Base-by-base conservation (phyloP, 1,140 invertebrate species). In the Chironomus striatipennis region DNA sequence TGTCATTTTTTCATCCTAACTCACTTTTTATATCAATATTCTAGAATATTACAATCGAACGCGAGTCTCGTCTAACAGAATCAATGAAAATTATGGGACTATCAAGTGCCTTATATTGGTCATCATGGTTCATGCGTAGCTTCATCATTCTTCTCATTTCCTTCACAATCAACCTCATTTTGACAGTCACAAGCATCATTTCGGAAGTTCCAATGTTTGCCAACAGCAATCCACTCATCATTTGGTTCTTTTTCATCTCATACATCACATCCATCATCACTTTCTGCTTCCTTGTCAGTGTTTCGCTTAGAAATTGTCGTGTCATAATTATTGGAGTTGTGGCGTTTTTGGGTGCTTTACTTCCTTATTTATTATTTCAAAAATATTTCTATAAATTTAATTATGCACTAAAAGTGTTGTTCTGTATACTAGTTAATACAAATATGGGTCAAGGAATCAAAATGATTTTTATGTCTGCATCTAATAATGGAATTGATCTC, bases 71-170 rank as follows among this genome's bases (percentile, higher is more conserved):
- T 76, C 77, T 88, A 15, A 88, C 87, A 83, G 91, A 92, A 85
- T 89, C 90, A 5, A 92, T 93, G 91, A 92, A 90, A 80, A 90
- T 93, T 80, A 93, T 93, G 91, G 92, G 92, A 8, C 80, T 93
- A 20, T 86, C 87, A 17, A 89, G 87, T 75, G 93, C 89, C 89
- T 78, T 93, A 42, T 90, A 93, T 77, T 93, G 91, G 90, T 79
- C 85, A 7, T 90, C 91, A 2, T 93, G 91, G 90, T 93, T 92
- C 78, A 81, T 89, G 43, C 90, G 92, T 78, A 87, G 88, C 73
- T 88, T 91, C 76, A 80, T 88, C 9, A 90, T 91, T 76, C 81
- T 92, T 5, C 73, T 89, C 1, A 84, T 91, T 74, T 87, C 86
- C n/a, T 81, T 85, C 10, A 78, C 84, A 64, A 77, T 87, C 24